These are phyloP conservation scores for Pituophis catenifer DNA, from an alignment of 2,113 vertebrate species.

Conservation along the genomic window DNA sequence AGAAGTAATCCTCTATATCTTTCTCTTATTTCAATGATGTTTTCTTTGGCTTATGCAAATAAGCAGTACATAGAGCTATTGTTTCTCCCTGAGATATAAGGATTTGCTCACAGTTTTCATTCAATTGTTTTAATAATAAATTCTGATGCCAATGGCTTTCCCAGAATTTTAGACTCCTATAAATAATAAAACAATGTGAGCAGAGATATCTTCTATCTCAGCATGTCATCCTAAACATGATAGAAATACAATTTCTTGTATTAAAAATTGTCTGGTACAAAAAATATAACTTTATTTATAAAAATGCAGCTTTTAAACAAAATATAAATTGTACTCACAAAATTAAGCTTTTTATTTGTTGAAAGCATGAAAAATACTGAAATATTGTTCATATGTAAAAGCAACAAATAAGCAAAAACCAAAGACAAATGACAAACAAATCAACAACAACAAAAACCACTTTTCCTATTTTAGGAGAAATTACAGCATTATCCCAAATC, in stretches of 20 bases:
- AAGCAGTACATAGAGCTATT: not conserved
- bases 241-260: not conserved
- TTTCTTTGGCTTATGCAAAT: conserved; percentile 48
- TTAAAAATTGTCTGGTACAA: not conserved
- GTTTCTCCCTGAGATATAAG: not conserved
- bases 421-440: not conserved
- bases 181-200: conserved; percentile 52
- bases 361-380: not conserved
- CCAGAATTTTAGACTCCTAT: conserved; percentile 66
- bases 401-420: not conserved
- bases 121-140: not conserved
- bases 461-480: not conserved
- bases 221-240: not conserved
- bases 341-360: not conserved
- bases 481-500: not conserved
- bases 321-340: not conserved
- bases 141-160: conserved; percentile 25
- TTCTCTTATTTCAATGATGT: not conserved
- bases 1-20: conserved; percentile 50
- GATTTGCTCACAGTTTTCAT: not conserved
- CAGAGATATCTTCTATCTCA: conserved; percentile 50
- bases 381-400: not conserved
- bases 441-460: not conserved
- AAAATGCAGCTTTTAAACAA: not conserved
- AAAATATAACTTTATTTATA: not conserved